Conservation (phyloP, 2,113 vertebrate species). For the Puffinus mauretanicus region DNA sequence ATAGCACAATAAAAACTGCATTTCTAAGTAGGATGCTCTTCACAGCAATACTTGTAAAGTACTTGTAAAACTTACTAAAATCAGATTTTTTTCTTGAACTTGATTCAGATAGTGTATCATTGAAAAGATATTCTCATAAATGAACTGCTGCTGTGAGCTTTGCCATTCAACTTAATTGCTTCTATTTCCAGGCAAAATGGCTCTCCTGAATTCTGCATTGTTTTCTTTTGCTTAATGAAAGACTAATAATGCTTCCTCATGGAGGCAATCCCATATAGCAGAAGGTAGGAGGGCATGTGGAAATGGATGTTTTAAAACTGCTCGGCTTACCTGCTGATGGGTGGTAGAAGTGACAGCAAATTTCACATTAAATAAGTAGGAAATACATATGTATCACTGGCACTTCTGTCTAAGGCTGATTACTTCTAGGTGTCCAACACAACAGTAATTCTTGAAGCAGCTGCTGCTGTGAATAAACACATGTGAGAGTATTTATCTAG, state of each 20-base stretch:
- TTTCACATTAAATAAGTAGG: not conserved
- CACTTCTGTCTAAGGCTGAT: not conserved
- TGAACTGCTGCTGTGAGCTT: constrained; percentile 37
- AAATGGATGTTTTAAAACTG: not conserved
- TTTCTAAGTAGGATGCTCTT: not conserved
- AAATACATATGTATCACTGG: not conserved
- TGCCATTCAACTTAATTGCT: not conserved
- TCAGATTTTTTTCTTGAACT: not conserved
- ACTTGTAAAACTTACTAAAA: constrained; percentile 24
- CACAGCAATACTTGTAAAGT: not conserved
- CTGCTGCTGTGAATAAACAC: not conserved
- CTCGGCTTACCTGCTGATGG: not conserved
- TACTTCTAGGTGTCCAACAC: not conserved
- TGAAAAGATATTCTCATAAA: not conserved
- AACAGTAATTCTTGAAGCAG: not conserved
- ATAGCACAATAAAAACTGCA: not conserved
- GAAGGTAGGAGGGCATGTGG: not conserved
- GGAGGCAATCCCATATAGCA: not conserved
- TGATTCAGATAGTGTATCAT: not conserved
- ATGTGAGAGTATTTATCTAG: not conserved
- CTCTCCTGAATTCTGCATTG: not conserved
- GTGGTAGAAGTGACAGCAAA: not conserved
- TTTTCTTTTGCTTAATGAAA: not conserved
- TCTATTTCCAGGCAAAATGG: not conserved
- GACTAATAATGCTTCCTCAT: not conserved